These are phyloP conservation scores for Lampris incognitus DNA, from an alignment of 2,113 vertebrate species.

Conservation along the genomic window DNA sequence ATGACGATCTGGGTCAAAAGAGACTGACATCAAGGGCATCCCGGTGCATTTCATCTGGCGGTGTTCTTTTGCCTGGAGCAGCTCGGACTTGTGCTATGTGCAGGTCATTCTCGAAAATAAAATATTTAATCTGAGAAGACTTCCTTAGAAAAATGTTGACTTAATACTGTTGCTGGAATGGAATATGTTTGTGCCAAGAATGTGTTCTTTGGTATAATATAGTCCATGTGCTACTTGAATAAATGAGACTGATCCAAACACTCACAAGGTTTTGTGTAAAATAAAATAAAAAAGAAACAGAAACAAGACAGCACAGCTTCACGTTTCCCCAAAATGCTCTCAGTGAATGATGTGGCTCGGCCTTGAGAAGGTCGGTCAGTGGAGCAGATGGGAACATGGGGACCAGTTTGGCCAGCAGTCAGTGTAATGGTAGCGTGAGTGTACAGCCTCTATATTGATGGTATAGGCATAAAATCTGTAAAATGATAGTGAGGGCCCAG, in stretches of 20 bases:
- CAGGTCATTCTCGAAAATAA: slow-evolving; percentile 10
- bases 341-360: too few species aligned
- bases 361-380: too few species aligned
- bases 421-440: too few species aligned
- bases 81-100: slow-evolving; percentile 26
- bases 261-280: neutral
- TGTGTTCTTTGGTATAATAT: slow-evolving; percentile 26
- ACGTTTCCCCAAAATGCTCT: slow-evolving; percentile 1
- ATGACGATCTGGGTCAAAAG: slow-evolving; percentile 35
- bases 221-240: slow-evolving; percentile 36
- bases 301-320: slow-evolving; percentile 4
- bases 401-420: too few species aligned
- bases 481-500: too few species aligned
- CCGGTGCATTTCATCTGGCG: slow-evolving; percentile 26
- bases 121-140: slow-evolving; percentile 17
- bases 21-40: slow-evolving; percentile 30
- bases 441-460: too few species aligned
- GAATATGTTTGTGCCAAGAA: slow-evolving; percentile 17
- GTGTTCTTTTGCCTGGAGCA: slow-evolving; percentile 9
- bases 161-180: neutral
- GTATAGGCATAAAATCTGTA: too few species aligned
- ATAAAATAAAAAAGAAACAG: too few species aligned
- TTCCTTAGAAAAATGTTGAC: slow-evolving; percentile 10
- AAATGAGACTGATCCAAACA: neutral
- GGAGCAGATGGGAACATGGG: too few species aligned